A percentile compares a stretch with the other conserved stretches of the same genome.
These are phyloP conservation scores for Benthosema pterotum DNA, from an alignment of 2,797 vertebrate species.

Conservation along the genomic window DNA sequence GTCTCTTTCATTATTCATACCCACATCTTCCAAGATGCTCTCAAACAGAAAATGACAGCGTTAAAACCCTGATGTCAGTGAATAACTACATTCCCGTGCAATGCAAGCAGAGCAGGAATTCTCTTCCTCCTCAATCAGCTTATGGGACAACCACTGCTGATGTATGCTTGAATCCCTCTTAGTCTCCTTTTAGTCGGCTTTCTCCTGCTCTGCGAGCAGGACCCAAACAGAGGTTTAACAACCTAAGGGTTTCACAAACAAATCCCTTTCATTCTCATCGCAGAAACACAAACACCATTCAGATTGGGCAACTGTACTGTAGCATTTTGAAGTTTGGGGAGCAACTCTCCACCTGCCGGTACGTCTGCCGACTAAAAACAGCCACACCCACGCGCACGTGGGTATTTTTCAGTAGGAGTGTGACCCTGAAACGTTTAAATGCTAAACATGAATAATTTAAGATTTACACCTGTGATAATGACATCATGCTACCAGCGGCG, in stretches of 20 bases:
- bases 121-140: constrained; percentile 34
- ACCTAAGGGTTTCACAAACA: constrained; percentile 5
- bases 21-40: constrained; percentile 19
- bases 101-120: constrained; percentile 22
- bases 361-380: no score
- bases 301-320: constrained; percentile 1
- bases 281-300: not conserved
- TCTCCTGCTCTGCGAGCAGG: constrained; percentile 39
- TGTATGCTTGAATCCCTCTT: constrained; percentile 50
- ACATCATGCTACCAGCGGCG: no score
- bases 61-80: constrained; percentile 11
- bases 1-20: constrained; percentile 19
- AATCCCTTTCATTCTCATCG: not conserved
- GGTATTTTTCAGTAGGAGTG: no score
- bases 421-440: no score
- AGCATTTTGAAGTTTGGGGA: not conserved
- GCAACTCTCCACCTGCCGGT: no score
- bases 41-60: not conserved
- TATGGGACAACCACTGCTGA: constrained; percentile 46
- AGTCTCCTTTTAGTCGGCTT: constrained; percentile 40
- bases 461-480: no score
- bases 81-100: constrained; percentile 28
- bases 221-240: constrained; percentile 24
- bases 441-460: no score
- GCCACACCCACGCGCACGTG: no score